Evolutionary conservation across 2,888 invertebrate genomes (phyloP).

Genomic region (Drosophila rubida): DNA sequence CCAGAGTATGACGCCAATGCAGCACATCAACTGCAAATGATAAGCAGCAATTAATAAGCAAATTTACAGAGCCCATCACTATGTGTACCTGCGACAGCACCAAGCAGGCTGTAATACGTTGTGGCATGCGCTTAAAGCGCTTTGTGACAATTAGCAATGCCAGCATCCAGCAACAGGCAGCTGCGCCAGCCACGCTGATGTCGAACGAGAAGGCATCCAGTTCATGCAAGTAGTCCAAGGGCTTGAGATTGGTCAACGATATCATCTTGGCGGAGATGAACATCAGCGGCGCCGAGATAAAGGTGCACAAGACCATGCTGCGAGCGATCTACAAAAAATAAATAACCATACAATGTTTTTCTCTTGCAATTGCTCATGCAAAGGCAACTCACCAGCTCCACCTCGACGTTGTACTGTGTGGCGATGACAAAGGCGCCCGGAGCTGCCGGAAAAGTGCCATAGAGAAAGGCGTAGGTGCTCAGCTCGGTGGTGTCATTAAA

Average conservation of each 20-base stretch:
- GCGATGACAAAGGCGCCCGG: constrained; percentile 98
- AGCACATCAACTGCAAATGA: constrained; percentile 87
- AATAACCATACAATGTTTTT: neutral
- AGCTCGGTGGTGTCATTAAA: constrained; percentile 91
- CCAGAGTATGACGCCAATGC: constrained; percentile 91
- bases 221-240: constrained; percentile 90
- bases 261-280: constrained; percentile 97
- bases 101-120: constrained; percentile 92
- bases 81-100: constrained; percentile 90
- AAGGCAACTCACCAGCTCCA: constrained; percentile 90
- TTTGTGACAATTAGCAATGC: constrained; percentile 90
- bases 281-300: constrained; percentile 97
- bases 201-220: constrained; percentile 93
- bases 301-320: constrained; percentile 97
- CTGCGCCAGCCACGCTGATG: constrained; percentile 91
- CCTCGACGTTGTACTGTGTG: constrained; percentile 92
- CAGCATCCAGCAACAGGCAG: constrained; percentile 92
- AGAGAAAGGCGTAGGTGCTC: constrained; percentile 97
- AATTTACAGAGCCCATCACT: neutral
- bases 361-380: neutral
- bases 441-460: constrained; percentile 97
- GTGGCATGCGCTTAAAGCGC: constrained; percentile 92
- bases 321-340: constrained; percentile 91
- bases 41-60: neutral
- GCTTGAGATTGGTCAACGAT: constrained; percentile 89